phyloP scores from a whole-genome alignment of 2,888 invertebrate genomes.

The Tiliacea aurago region DNA sequence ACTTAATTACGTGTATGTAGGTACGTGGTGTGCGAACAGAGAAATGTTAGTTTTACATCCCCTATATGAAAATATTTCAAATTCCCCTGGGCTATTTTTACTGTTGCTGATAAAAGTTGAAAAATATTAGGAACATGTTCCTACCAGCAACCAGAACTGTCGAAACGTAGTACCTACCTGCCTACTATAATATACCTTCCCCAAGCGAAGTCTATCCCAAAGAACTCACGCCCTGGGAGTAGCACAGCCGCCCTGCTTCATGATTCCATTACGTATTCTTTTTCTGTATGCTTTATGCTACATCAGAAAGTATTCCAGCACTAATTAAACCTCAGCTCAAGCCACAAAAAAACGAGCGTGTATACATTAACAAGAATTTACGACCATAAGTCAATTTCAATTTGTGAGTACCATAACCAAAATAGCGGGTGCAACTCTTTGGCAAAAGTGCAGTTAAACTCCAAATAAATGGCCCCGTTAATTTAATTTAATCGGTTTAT shows the following conservation, averaged over 20 bases:
- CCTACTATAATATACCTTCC: no score
- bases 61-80: background rate
- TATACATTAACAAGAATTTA: constrained; percentile 45
- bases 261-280: background rate
- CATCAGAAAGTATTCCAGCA: background rate
- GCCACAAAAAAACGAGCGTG: constrained; percentile 3
- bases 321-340: constrained; percentile 7
- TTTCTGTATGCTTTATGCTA: no score
- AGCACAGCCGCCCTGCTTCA: no score
- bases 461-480: constrained; percentile 65
- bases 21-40: no score
- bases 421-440: constrained; percentile 62
- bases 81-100: no score
- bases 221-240: background rate
- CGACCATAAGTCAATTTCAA: constrained; percentile 61
- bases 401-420: constrained; percentile 56
- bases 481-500: constrained; percentile 69
- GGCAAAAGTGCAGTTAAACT: constrained; percentile 65
- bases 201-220: background rate
- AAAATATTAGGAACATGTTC: no score
- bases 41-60: background rate
- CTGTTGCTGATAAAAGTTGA: no score
- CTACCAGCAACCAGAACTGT: no score
- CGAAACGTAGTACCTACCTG: no score
- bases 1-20: no score